Evolutionary conservation across 2,797 vertebrate species (phyloP).

Genomic region (Cephalopachus bancanus): DNA sequence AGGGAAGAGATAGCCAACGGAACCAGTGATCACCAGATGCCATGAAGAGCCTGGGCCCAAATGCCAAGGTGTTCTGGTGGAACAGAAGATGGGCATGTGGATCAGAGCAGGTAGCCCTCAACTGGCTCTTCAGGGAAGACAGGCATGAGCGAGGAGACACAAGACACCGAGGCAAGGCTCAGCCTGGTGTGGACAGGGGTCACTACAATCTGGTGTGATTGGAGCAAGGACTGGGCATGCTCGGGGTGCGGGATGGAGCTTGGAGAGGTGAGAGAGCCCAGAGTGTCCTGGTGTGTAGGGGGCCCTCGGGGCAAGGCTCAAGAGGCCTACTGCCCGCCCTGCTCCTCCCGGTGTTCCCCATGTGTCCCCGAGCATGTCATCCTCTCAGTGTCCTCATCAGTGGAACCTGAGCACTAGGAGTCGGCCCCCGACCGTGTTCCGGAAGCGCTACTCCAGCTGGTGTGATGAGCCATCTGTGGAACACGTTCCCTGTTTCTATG

Average conservation of each 20-base stretch:
- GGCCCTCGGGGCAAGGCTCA: not conserved
- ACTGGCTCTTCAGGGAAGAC: not conserved
- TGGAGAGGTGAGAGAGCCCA: not conserved
- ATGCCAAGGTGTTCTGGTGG: not conserved
- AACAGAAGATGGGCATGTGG: not conserved
- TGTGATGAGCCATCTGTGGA: not conserved
- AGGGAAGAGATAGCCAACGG: not conserved
- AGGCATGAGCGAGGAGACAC: not conserved
- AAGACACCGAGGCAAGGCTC: not conserved
- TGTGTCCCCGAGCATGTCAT: not conserved
- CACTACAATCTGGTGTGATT: too few relatives aligned
- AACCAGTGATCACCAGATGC: not conserved
- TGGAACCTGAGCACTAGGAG: not conserved
- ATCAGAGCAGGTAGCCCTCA: not conserved
- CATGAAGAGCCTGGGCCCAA: not conserved
- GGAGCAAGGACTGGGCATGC: not conserved
- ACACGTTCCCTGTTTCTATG: too few relatives aligned
- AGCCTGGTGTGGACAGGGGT: not conserved
- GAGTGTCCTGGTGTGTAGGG: not conserved
- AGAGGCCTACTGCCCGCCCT: not conserved
- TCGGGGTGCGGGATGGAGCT: not conserved
- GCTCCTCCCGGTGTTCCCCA: accelerated
- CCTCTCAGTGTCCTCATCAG: not conserved
- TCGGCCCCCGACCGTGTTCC: not conserved
- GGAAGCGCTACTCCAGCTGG: not conserved